A percentile compares a stretch with the other conserved stretches of the same genome.
Conservation (phyloP, 2,113 vertebrate species). For the Boleophthalmus pectinirostris region DNA sequence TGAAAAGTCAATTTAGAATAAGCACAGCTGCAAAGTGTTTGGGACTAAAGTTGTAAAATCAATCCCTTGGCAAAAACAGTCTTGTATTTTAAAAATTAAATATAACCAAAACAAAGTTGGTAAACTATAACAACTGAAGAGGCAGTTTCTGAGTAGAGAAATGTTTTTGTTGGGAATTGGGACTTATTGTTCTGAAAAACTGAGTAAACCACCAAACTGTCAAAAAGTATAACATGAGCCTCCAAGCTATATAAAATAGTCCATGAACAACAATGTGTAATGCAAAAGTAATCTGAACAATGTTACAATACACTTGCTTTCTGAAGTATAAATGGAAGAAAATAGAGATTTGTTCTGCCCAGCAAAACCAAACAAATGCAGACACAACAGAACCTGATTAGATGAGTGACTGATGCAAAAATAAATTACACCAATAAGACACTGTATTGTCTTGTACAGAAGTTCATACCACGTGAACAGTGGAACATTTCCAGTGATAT, state of each 20-base stretch:
- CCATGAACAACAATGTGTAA: no score
- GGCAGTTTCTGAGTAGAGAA: neutral
- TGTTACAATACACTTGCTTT: no score
- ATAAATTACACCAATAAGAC: no score
- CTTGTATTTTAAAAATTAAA: neutral
- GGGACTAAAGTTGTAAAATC: neutral
- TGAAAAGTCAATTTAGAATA: slow-evolving; percentile 2
- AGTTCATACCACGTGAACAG: neutral
- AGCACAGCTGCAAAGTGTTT: neutral
- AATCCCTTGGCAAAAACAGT: neutral
- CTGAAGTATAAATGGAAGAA: neutral
- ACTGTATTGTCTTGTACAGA: no score
- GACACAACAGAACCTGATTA: no score
- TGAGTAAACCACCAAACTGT: no score
- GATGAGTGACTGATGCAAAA: no score
- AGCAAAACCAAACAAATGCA: neutral
- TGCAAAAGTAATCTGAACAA: no score
- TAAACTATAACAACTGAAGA: neutral
- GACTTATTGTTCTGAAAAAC: neutral
- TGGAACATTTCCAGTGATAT: neutral
- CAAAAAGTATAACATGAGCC: no score
- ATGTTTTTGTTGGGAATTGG: neutral
- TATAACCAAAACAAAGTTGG: neutral
- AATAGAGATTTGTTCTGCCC: neutral
- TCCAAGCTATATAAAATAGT: no score